A percentile compares a stretch with the other conserved stretches of the same genome.
Conservation (phyloP, 2,888 invertebrate genomes). For the Hydraecia micacea region DNA sequence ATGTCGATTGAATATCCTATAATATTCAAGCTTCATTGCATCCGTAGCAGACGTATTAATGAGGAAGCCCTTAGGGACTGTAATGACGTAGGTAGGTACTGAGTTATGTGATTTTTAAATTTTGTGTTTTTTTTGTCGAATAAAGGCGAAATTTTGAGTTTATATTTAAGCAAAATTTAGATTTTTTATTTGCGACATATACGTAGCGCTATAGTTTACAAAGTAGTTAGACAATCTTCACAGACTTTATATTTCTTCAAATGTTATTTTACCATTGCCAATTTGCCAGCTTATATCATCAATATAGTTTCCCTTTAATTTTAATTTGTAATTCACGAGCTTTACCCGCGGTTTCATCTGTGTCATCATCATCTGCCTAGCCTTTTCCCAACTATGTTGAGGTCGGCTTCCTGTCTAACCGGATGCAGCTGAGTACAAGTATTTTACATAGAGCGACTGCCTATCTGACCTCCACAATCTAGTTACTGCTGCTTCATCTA, state of each 20-base stretch:
- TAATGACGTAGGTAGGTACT: no score
- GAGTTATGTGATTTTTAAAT: not conserved
- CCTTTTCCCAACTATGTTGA: no score
- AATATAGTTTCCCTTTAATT: not conserved
- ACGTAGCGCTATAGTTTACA: not conserved
- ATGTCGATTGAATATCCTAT: conserved; percentile 25
- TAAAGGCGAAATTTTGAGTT: no score
- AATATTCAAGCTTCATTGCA: conserved; percentile 28
- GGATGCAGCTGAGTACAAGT: no score
- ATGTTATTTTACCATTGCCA: no score
- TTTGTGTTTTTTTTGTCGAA: not conserved
- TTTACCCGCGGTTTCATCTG: not conserved
- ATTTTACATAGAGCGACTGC: no score
- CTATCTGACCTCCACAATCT: no score
- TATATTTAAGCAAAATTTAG: no score
- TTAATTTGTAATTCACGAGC: not conserved
- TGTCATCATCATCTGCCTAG: not conserved
- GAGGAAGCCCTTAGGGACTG: not conserved
- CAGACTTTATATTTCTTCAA: no score
- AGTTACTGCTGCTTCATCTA: not conserved
- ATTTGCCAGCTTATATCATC: not conserved
- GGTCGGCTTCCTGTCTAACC: no score
- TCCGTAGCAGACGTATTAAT: not conserved
- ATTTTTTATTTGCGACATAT: no score
- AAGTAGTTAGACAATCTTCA: not conserved